Percentiles rank a stretch among this genome's conserved stretches.
These are phyloP conservation scores for Bombus waltoni DNA, from an alignment of 1,140 invertebrate species.

Conservation along the genomic window DNA sequence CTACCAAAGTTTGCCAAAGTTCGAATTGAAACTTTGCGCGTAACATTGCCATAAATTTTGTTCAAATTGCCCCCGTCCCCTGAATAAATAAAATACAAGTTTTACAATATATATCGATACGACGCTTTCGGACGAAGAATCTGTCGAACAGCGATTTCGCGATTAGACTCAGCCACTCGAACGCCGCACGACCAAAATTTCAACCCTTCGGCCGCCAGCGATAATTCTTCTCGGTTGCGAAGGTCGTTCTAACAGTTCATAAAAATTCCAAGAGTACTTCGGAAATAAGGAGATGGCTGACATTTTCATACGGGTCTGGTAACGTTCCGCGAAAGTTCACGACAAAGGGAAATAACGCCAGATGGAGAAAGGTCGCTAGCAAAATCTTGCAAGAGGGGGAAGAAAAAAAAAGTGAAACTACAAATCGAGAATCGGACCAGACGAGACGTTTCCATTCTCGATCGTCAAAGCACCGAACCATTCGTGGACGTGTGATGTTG, in stretches of 20 bases:
- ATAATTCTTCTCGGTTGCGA: neutral
- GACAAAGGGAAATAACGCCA: neutral
- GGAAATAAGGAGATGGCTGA: neutral
- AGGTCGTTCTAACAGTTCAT: neutral
- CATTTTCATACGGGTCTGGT: neutral
- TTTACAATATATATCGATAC: too few relatives aligned
- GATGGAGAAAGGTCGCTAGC: neutral
- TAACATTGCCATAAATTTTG: too few relatives aligned
- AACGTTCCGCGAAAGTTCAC: neutral
- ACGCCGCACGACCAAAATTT: neutral
- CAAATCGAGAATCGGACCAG: neutral
- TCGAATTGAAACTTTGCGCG: too few relatives aligned
- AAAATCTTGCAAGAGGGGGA: rapidly evolving
- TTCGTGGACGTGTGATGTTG: neutral
- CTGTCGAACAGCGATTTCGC: neutral
- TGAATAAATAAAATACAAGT: too few relatives aligned
- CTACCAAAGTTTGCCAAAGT: too few relatives aligned
- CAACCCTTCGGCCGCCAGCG: neutral
- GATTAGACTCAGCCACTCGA: neutral
- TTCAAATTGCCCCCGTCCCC: too few relatives aligned
- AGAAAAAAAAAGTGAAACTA: neutral
- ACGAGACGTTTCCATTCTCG: neutral
- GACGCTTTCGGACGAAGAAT: too few relatives aligned
- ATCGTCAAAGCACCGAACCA: neutral
- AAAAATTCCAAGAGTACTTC: slow-evolving; percentile 16